Evolutionary conservation across 2,888 invertebrate species (phyloP).

Genomic region (Tolmerus cingulatus): DNA sequence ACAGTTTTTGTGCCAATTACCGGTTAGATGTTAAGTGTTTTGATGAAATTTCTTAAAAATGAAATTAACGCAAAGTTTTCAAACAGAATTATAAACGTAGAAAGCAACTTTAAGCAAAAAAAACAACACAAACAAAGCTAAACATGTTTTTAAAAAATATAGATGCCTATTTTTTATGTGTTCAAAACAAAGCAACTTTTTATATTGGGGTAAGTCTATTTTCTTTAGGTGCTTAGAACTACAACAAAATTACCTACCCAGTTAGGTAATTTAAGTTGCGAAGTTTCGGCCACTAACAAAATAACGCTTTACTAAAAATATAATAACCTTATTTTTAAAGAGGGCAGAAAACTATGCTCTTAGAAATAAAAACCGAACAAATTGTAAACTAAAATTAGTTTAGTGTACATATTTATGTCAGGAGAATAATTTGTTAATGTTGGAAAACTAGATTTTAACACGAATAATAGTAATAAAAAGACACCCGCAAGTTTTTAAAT

Average conservation of each 20-base stretch:
- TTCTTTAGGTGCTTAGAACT: not conserved
- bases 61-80: not conserved
- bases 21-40: not conserved
- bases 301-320: not conserved
- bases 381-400: not conserved
- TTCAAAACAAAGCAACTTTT: not conserved
- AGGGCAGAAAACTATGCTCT: not conserved
- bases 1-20: not conserved
- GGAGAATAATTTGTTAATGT: not conserved
- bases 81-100: slow-evolving; percentile 14
- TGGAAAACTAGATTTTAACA: not conserved
- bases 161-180: not conserved
- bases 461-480: not conserved
- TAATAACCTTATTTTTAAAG: not conserved
- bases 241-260: not conserved
- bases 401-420: not conserved
- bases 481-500: not conserved
- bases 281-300: not conserved
- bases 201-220: not conserved
- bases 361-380: not conserved
- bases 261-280: not conserved
- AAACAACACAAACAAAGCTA: slow-evolving; percentile 11
- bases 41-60: not conserved
- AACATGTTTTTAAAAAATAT: not conserved
- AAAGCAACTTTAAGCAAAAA: slow-evolving; percentile 30